phyloP scores from a whole-genome alignment of 2,797 vertebrate genomes.

The Labeo calbasu region DNA sequence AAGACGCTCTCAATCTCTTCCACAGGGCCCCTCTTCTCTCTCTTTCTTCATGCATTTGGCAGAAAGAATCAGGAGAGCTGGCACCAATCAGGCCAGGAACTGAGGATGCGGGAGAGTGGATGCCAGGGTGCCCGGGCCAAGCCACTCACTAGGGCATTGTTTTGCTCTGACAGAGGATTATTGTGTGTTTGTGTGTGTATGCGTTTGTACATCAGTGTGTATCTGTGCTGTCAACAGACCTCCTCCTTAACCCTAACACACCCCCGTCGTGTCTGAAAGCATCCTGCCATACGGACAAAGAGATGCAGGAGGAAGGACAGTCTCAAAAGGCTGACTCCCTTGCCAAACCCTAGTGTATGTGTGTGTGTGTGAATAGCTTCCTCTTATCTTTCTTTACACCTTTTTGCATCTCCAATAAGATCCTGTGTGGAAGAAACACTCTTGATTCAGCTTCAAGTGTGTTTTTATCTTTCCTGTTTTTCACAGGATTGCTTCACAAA shows the following conservation, averaged over 20 bases:
- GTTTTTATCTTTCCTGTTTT: constrained; percentile 25
- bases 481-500: constrained; percentile 11
- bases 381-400: constrained; percentile 27
- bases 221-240: constrained; percentile 42
- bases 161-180: constrained; percentile 49
- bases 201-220: constrained; percentile 41
- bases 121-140: constrained; percentile 40
- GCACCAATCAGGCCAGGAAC: constrained; percentile 43
- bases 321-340: constrained; percentile 72
- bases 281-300: constrained; percentile 35
- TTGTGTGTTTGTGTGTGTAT: constrained; percentile 41
- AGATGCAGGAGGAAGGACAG: constrained; percentile 31
- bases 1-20: constrained; percentile 27
- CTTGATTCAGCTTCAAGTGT: constrained; percentile 4
- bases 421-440: constrained; percentile 26
- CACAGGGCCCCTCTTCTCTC: constrained; percentile 25
- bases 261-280: constrained; percentile 30
- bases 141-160: constrained; percentile 45
- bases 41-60: constrained; percentile 36
- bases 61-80: constrained; percentile 44
- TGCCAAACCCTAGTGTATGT: constrained; percentile 21
- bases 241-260: constrained; percentile 36
- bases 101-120: constrained; percentile 24
- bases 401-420: constrained; percentile 29
- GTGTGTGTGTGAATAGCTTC: constrained; percentile 23